Base-by-base conservation (phyloP, 1,140 invertebrate species). In the Arion vulgaris region DNA sequence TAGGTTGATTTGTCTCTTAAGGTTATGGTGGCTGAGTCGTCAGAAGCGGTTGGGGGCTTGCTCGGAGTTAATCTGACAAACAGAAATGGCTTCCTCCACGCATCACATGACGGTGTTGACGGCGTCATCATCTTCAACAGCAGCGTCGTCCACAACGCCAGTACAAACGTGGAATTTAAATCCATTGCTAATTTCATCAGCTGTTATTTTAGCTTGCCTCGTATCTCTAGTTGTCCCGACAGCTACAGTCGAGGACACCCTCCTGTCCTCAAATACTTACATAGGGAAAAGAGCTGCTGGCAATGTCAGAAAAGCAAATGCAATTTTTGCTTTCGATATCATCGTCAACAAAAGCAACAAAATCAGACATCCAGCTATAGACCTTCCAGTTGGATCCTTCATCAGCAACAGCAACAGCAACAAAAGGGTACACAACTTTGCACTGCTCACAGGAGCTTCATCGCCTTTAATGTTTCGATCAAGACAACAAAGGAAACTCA, bases 181-280 rank as follows among this genome's bases (percentile, higher is more conserved):
- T 75, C 73, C 39, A 34, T 75, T 75, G 32, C 28, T 51, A 4
- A 13, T 66, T n/a, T 62, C 32, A 17, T 66, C 57, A 34, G 36
- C 62, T 38, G 26, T 78, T 19, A 49, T 78, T 38, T 5, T 78
- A 13, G 57, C 76, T 66, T 78, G 76, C 76, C 34, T 57, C 76
- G 26, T 78, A 28, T 57, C 45, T 26, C 15, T 57, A 9, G 53
- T 49, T 38, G 74, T 76, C 2, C 19, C 74, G 9, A 15, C 49
- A 7, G 45, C 74, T 1, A 36, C 2, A 1, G 51, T 36, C 36
- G 74, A 34, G 32, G 74, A 76, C 74, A 45, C 9, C 23, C 17
- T 49, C 19, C 34, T 39, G 5, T 49, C 41, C 4, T 4, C 71
- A 26, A 0, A 39, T 49, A 23, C 38, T 49, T 39, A 41, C 5